Evolutionary conservation across 2,888 invertebrate species (phyloP).

Genomic region (Brenthis ino): DNA sequence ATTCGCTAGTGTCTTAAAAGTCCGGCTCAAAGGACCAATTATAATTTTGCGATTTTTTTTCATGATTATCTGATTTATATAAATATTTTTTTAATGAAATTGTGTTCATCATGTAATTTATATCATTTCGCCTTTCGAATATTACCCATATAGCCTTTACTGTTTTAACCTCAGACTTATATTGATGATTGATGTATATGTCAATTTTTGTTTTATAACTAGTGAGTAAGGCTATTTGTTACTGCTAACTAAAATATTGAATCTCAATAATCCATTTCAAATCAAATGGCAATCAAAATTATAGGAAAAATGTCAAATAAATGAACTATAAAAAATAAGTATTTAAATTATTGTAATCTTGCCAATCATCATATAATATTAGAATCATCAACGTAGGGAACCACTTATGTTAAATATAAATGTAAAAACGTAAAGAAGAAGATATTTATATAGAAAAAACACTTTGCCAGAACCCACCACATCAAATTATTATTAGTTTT

Average conservation of each 20-base stretch:
- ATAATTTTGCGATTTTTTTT: not conserved
- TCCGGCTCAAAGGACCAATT: not conserved
- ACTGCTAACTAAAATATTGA: not conserved
- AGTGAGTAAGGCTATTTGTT: not conserved
- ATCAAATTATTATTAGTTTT: no score
- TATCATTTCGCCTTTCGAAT: constrained; percentile 2
- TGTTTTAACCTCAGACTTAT: constrained; percentile 20
- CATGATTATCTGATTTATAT: not conserved
- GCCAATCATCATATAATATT: constrained; percentile 22
- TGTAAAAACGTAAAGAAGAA: no score
- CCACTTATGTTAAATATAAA: no score
- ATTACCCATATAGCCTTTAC: constrained; percentile 12
- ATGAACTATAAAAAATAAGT: constrained; percentile 1
- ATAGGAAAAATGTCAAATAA: not conserved
- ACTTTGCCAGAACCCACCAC: no score
- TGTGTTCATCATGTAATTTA: constrained; percentile 21
- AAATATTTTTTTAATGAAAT: not conserved
- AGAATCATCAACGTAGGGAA: not conserved
- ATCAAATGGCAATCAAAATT: not conserved
- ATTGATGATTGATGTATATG: not conserved
- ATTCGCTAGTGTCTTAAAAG: not conserved
- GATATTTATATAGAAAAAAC: no score
- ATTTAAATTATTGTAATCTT: constrained; percentile 17
- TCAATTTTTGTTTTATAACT: no score
- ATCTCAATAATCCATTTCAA: constrained; percentile 4